These are phyloP conservation scores for Streptopelia turtur DNA, from an alignment of 2,797 vertebrate species.

Conservation along the genomic window DNA sequence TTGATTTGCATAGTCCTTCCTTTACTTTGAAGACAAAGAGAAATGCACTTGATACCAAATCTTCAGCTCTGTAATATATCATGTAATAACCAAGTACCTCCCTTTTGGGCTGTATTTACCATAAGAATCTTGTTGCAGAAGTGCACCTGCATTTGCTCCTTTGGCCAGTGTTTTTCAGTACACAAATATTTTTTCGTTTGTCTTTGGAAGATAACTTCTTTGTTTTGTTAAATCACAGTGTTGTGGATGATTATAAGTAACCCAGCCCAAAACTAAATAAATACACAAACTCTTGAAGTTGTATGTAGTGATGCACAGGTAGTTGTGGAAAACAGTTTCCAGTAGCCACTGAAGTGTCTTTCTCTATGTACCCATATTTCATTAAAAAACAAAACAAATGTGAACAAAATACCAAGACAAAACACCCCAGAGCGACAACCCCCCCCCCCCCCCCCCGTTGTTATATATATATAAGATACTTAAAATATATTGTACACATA, in stretches of 20 bases:
- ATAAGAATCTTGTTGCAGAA: neutral
- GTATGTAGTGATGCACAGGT: neutral
- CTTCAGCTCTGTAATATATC: neutral
- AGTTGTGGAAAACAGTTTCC: neutral
- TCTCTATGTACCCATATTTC: neutral
- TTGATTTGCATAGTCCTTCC: constrained; percentile 70
- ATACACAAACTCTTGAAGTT: neutral
- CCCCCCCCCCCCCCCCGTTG: accelerated
- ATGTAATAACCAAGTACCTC: neutral
- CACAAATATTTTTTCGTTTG: neutral
- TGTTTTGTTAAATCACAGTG: neutral
- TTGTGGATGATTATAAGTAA: accelerated
- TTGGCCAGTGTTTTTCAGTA: neutral
- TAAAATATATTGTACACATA: neutral
- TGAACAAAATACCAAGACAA: neutral
- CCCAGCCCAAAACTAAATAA: accelerated
- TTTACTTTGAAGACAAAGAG: constrained; percentile 59
- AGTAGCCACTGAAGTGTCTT: neutral
- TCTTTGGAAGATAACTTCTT: neutral
- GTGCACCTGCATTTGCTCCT: neutral
- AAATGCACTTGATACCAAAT: constrained; percentile 29
- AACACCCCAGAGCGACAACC: accelerated
- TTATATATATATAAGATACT: neutral
- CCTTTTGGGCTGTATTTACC: constrained; percentile 29
- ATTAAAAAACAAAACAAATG: neutral